phyloP scores from a whole-genome alignment of 2,797 vertebrate genomes.

The Telmatherina bonti region DNA sequence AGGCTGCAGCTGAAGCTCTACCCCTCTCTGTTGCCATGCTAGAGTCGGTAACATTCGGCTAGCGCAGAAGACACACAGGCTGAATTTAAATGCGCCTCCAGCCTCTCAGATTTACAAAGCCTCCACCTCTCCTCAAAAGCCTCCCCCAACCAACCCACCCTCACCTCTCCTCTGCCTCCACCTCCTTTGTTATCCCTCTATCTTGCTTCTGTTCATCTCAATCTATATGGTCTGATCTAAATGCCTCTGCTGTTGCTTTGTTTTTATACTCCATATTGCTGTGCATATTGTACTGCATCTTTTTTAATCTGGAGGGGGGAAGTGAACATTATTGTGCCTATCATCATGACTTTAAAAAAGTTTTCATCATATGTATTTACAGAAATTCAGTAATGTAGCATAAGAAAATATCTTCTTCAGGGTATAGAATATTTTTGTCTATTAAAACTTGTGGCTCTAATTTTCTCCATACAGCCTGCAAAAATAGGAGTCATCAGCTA shows the following conservation, averaged over 20 bases:
- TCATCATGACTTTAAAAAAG: constrained; percentile 16
- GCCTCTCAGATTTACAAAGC: constrained; percentile 62
- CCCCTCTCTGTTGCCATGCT: constrained; percentile 78
- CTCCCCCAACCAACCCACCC: background rate
- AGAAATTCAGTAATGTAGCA: background rate
- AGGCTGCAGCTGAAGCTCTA: constrained; percentile 67
- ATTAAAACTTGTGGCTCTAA: background rate
- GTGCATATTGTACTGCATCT: constrained; percentile 12
- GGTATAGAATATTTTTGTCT: background rate
- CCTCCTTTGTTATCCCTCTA: constrained; percentile 33
- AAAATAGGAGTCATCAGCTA: background rate
- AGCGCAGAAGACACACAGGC: constrained; percentile 82
- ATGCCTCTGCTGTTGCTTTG: constrained; percentile 38
- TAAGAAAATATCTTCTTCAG: background rate
- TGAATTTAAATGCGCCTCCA: constrained; percentile 82
- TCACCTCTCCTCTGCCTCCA: constrained; percentile 11
- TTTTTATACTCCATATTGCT: constrained; percentile 29
- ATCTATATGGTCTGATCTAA: constrained; percentile 36
- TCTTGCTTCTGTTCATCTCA: constrained; percentile 44
- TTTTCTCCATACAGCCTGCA: background rate
- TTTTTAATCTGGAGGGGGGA: constrained; percentile 20
- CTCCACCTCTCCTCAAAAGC: constrained; percentile 49
- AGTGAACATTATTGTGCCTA: constrained; percentile 30
- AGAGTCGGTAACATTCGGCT: constrained; percentile 77
- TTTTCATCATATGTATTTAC: background rate